Conservation (phyloP, 2,797 vertebrate species). For the Sebastes taczanowskii region DNA sequence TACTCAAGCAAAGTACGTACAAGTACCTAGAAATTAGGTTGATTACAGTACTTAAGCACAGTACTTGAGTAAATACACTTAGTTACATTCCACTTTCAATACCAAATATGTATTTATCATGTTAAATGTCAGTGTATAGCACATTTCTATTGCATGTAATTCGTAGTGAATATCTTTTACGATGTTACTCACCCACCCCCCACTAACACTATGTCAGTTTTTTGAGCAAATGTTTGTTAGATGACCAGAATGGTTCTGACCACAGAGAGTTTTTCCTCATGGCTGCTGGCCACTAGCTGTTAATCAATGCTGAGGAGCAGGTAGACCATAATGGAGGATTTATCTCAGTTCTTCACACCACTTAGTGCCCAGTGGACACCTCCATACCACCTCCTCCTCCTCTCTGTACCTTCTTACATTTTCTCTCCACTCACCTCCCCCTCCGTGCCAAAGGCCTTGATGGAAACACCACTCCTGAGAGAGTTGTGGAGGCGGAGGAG, state of each 20-base stretch:
- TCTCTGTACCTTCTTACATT: slow-evolving; percentile 29
- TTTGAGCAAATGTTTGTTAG: slow-evolving; percentile 23
- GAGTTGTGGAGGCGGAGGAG: slow-evolving; percentile 64
- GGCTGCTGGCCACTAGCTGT: slow-evolving; percentile 42
- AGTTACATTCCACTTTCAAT: background rate
- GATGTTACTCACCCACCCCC: background rate
- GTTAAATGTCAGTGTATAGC: background rate
- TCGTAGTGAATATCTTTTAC: background rate
- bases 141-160: background rate
- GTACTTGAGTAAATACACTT: background rate
- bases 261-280: slow-evolving; percentile 13
- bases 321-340: slow-evolving; percentile 74
- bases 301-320: slow-evolving; percentile 73
- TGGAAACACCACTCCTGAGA: slow-evolving; percentile 75
- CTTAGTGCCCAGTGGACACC: slow-evolving; percentile 71
- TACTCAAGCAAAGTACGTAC: background rate
- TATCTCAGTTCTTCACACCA: slow-evolving; percentile 75
- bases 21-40: background rate
- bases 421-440: slow-evolving; percentile 1
- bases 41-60: background rate
- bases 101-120: background rate
- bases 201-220: background rate
- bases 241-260: background rate
- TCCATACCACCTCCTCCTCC: slow-evolving; percentile 17
- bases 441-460: slow-evolving; percentile 53